Evolutionary conservation across 2,888 invertebrate species (phyloP).

Genomic region (Agrypnus murinus): DNA sequence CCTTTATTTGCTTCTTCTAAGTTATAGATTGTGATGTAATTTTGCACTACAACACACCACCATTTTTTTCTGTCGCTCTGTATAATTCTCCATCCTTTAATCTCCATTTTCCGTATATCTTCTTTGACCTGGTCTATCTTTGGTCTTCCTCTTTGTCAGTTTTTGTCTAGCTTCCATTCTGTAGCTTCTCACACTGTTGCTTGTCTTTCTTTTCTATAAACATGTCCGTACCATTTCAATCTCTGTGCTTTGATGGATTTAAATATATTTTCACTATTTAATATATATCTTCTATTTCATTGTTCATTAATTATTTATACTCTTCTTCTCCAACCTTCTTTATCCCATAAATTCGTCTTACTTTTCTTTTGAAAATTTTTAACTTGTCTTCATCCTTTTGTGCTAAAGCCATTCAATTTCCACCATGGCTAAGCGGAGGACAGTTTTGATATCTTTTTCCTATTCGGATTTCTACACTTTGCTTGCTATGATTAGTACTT

Average conservation of each 20-base stretch:
- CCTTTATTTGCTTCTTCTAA: too few relatives aligned
- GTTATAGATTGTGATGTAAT: too few relatives aligned
- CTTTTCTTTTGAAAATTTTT: slow-evolving; percentile 2
- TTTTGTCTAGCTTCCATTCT: neutral
- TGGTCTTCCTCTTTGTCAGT: neutral
- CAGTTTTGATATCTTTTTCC: too few relatives aligned
- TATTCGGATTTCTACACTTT: too few relatives aligned
- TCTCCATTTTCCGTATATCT: slow-evolving; percentile 3
- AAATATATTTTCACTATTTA: neutral
- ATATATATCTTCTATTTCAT: neutral
- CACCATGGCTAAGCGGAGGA: too few relatives aligned
- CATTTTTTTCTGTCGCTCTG: slow-evolving; percentile 2
- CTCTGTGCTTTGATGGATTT: slow-evolving; percentile 1
- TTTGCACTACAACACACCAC: too few relatives aligned
- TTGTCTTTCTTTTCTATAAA: neutral
- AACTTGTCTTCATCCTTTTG: slow-evolving; percentile 1
- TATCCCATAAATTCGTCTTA: slow-evolving; percentile 7
- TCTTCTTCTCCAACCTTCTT: neutral
- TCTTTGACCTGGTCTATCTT: slow-evolving; percentile 3
- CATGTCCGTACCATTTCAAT: neutral
- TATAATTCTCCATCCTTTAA: slow-evolving; percentile 7
- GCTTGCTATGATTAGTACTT: too few relatives aligned
- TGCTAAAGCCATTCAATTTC: too few relatives aligned
- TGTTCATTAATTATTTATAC: neutral
- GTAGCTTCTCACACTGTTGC: neutral